phyloP scores from a whole-genome alignment of 23 tunicate genomes.

The Ciona savignyi region DNA sequence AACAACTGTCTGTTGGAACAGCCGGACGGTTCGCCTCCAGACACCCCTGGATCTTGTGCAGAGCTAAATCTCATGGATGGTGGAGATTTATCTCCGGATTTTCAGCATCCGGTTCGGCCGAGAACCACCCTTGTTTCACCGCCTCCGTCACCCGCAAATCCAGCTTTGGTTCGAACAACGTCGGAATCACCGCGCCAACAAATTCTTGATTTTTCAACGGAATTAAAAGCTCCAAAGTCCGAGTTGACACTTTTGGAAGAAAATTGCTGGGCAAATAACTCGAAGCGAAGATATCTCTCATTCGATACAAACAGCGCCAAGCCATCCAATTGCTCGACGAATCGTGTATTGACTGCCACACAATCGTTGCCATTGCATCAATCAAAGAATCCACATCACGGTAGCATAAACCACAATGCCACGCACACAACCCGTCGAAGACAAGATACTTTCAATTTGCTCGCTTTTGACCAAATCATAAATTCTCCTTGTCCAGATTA shows the following conservation, averaged over 20 bases:
- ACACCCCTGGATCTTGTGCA: neutral
- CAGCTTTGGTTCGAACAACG: neutral
- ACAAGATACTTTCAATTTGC: neutral
- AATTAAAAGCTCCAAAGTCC: neutral
- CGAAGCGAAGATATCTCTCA: conserved; percentile 9
- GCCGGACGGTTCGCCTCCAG: neutral
- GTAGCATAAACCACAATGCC: neutral
- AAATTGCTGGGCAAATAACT: conserved; percentile 4
- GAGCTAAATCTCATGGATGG: neutral
- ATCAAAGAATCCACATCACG: neutral
- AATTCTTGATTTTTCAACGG: neutral
- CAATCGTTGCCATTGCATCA: neutral
- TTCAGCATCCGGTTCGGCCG: neutral
- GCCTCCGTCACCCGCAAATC: conserved; percentile 6
- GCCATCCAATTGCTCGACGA: neutral
- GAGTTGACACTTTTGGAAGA: neutral
- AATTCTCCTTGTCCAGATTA: neutral
- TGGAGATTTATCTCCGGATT: neutral
- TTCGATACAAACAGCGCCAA: neutral
- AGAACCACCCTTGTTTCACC: neutral
- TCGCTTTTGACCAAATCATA: neutral
- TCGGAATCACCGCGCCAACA: neutral
- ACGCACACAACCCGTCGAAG: neutral
- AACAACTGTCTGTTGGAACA: neutral
- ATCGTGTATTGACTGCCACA: neutral